A percentile compares a stretch with the other conserved stretches of the same genome.
phyloP scores from a whole-genome alignment of 2,888 invertebrate genomes.

The Phorcus lineatus region DNA sequence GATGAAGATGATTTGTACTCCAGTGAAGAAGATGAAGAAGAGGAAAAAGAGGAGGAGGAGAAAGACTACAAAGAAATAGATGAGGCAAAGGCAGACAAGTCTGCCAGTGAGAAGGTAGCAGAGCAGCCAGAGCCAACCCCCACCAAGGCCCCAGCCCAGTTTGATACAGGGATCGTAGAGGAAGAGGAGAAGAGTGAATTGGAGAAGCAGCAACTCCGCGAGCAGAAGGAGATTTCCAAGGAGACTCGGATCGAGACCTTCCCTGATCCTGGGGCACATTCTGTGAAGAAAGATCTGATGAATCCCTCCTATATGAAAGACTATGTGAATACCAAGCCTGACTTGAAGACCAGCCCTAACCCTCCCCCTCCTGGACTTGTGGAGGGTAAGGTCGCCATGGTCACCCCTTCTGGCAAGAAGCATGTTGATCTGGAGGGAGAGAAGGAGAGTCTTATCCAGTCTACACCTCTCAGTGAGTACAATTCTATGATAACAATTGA shows the following conservation, averaged over 20 bases:
- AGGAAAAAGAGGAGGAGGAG: neutral
- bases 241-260: conserved; percentile 7
- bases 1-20: conserved; percentile 24
- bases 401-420: conserved; percentile 22
- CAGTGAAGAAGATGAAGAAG: conserved; percentile 30
- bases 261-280: conserved; percentile 26
- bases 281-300: conserved; percentile 43
- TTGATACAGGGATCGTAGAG: conserved; percentile 31
- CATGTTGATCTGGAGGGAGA: neutral
- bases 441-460: conserved; percentile 46
- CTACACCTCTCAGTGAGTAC: conserved; percentile 49
- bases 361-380: conserved; percentile 49
- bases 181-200: conserved; percentile 32
- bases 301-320: conserved; percentile 36
- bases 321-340: conserved; percentile 41
- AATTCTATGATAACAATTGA: neutral
- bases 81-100: neutral
- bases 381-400: conserved; percentile 40
- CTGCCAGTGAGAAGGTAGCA: neutral
- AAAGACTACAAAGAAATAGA: conserved; percentile 23
- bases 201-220: conserved; percentile 41
- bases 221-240: conserved; percentile 38
- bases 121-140: neutral
- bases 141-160: neutral
- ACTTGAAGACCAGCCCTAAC: conserved; percentile 59